Base-by-base conservation (phyloP, 2,888 invertebrate genomes). In the Dorcus hopei region DNA sequence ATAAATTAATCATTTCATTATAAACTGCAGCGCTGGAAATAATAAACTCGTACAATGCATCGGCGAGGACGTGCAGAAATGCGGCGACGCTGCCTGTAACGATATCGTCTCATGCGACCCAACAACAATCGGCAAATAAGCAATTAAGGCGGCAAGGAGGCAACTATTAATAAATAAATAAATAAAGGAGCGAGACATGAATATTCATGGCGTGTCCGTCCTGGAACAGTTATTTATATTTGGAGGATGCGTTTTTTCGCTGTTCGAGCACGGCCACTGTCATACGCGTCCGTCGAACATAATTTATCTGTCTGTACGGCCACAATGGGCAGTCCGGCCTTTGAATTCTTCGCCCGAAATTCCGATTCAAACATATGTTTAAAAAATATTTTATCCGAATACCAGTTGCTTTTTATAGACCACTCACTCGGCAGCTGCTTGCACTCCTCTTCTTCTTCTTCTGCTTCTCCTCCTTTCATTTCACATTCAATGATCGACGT, bases 291-390 rank as follows among this genome's bases (percentile, higher is more conserved):
- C 72, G 75, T 77, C 77, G 76, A 76, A 74, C 74, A 75, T 78
- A 76, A 78, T 78, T 78, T 78, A 78, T 78, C 75, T 76, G 78
- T 78, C 78, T 78, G 77, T 74, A 73, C 71, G 71, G 70, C 74
- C 75, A 77, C 77, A 78, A 77, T 77, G 77, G 78, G 73, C 75
- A 72, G 72, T 69, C 74, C 68, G 67, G 69, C 72, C 72, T 75
- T 72, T 71, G 73, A 72, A 76, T 77, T 75, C 77, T 71, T 69
- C 69, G 72, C 68, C 74, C 74, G 73, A 76, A 77, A 78, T 78
- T 77, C 78, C 77, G 65, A 74, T 71, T 73, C 76, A 72, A 75
- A 77, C 77, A 77, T 74, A 76, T 77, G 77, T 77, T 77, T 77
- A 77, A 77, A 77, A 77, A 77, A 77, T 77, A 77, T 74, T 74